Evolutionary conservation across 2,797 vertebrate species (phyloP), one percentile per base, ranked within the genome.

Genomic region (Limnodromus scolopaceus): DNA sequence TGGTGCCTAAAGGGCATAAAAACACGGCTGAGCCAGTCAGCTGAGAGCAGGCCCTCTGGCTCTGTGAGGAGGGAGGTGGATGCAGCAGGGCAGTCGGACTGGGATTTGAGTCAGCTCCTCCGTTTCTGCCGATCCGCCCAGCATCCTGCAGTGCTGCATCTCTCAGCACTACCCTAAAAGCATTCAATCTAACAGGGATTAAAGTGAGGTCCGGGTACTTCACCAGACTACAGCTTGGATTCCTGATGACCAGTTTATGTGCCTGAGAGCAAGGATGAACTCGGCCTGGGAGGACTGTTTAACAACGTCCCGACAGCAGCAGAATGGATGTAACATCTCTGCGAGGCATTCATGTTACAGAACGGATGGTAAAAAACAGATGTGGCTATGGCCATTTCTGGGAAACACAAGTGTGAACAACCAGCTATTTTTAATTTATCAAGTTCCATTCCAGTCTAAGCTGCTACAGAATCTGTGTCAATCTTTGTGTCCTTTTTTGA

Each of bases 401-500:
- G 87, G 72, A 93, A 93, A 86, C 84, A 75, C 91, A 94, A 96
- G 84, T 84, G 71, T 90, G 92, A 96, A 89, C 87, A 81, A 90
- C 11, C 66, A 84, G 74, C 90, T 97, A 92, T 96, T 94, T 94
- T 93, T 94, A 96, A 93, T 96, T 90, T 92, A 93, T 88, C 25
- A 24, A 95, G 80, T 81, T 96, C 89, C 94, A 96, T 96, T 94
- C 82, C 70, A 83, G 87, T 72, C 82, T 93, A 96, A 96, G 85
- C 91, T 95, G 83, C 88, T 84, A 93, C 63, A 90, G 87, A 96
- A 87, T 95, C 72, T 39, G 43, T 93, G 93, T 94, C 88, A 91
- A 92, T 95, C 92, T 92, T 93, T 88, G 75, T 91, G 89, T 92
- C 87, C 95, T 93, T 96, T 97, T 96, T 96, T 96, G 92, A 96